Conservation (phyloP, 2,113 vertebrate species). For the Pelobates fuscus region DNA sequence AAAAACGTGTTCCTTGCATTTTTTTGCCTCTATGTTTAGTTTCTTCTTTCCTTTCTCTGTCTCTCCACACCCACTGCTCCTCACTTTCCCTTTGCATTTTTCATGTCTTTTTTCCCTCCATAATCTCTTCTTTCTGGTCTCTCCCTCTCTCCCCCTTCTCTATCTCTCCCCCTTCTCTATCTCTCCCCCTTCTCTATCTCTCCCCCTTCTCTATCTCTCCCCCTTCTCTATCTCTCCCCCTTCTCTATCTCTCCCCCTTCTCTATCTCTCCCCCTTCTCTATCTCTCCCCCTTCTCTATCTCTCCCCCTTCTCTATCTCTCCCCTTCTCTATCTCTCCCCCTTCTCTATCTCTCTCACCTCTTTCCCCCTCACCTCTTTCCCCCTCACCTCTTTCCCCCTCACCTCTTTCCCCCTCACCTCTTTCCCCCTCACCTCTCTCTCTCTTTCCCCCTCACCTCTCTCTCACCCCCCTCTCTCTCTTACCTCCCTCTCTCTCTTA, state of each 20-base stretch:
- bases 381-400: neutral
- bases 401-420: neutral
- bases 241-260: neutral
- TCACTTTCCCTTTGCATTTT: no score
- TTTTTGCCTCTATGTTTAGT: no score
- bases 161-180: neutral
- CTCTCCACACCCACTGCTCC: no score
- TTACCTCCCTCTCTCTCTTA: neutral
- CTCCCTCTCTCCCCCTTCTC: neutral
- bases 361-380: neutral
- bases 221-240: neutral
- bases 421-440: slow-evolving; percentile 18
- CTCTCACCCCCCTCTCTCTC: neutral
- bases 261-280: slow-evolving; percentile 31
- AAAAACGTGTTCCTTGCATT: no score
- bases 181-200: slow-evolving; percentile 25
- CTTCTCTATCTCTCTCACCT: slow-evolving; percentile 28
- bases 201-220: neutral
- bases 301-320: neutral
- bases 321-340: neutral
- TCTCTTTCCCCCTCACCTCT: slow-evolving; percentile 8
- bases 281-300: neutral
- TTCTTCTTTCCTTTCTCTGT: no score
- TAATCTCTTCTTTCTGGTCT: neutral
- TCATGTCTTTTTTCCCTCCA: no score